A percentile compares a stretch with the other conserved stretches of the same genome.
phyloP scores from a whole-genome alignment of 2,113 vertebrate genomes.

The Leptocoma aspasia region DNA sequence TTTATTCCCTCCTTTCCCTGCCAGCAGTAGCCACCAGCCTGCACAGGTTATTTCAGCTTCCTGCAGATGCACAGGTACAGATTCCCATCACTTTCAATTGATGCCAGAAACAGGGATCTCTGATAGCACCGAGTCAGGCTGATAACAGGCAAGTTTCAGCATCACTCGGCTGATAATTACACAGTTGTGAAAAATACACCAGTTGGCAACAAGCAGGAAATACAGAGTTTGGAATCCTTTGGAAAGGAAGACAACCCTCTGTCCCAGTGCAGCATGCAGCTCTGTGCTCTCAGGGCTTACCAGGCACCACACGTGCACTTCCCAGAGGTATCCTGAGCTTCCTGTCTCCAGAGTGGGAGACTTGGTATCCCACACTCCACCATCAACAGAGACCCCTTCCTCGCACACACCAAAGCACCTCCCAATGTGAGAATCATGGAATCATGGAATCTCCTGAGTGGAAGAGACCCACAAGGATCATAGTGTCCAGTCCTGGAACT shows the following conservation, averaged over 20 bases:
- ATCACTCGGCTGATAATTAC: background rate
- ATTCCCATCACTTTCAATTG: background rate
- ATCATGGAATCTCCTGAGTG: background rate
- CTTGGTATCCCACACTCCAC: background rate
- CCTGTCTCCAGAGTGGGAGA: background rate
- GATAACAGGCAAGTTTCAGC: conserved; percentile 39
- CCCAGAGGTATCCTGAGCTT: background rate
- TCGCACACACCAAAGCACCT: background rate
- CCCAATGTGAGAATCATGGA: background rate
- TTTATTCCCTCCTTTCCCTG: background rate
- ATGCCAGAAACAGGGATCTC: conserved; percentile 41
- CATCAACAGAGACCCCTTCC: background rate
- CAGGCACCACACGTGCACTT: background rate
- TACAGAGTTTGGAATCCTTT: background rate
- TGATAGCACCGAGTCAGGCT: background rate
- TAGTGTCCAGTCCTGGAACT: background rate
- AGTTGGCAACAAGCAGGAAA: background rate
- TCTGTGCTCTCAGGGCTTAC: background rate
- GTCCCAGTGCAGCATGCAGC: background rate
- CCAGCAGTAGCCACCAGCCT: background rate
- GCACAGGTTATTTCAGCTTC: background rate
- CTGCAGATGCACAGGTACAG: conserved; percentile 8
- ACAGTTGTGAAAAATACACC: background rate
- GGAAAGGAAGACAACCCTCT: background rate
- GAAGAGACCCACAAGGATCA: background rate